These are phyloP conservation scores for Idaea biselata DNA, from an alignment of 2,888 invertebrate genomes.

Conservation along the genomic window DNA sequence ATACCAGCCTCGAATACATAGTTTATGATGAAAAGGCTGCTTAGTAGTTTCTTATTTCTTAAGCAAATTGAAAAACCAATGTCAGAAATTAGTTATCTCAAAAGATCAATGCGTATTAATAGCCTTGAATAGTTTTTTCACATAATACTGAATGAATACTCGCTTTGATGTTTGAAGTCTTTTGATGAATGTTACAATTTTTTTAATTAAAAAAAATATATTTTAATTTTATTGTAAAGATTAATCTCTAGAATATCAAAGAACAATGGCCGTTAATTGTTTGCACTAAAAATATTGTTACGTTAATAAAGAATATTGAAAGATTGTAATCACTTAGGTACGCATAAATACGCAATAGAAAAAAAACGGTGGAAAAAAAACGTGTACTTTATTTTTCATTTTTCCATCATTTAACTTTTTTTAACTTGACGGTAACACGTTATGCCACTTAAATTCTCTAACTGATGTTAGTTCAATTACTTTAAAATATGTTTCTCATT, in stretches of 20 bases:
- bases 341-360: too few species aligned
- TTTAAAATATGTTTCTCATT: too few species aligned
- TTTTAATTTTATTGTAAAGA: background rate
- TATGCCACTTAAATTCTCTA: too few species aligned
- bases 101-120: background rate
- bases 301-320: too few species aligned
- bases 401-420: too few species aligned
- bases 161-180: background rate
- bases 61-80: conserved; percentile 3
- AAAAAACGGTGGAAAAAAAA: too few species aligned
- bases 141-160: background rate
- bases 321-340: too few species aligned
- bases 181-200: background rate
- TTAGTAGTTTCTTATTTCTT: background rate
- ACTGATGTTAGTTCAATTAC: too few species aligned
- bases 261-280: too few species aligned
- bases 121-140: background rate
- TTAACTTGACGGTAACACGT: too few species aligned
- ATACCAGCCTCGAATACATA: conserved; percentile 8
- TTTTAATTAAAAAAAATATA: background rate
- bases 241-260: background rate
- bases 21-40: conserved; percentile 4
- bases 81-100: background rate
- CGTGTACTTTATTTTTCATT: too few species aligned
- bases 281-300: too few species aligned